These are phyloP conservation scores for Sturnus vulgaris DNA, from an alignment of 2,113 vertebrate genomes.

Conservation along the genomic window DNA sequence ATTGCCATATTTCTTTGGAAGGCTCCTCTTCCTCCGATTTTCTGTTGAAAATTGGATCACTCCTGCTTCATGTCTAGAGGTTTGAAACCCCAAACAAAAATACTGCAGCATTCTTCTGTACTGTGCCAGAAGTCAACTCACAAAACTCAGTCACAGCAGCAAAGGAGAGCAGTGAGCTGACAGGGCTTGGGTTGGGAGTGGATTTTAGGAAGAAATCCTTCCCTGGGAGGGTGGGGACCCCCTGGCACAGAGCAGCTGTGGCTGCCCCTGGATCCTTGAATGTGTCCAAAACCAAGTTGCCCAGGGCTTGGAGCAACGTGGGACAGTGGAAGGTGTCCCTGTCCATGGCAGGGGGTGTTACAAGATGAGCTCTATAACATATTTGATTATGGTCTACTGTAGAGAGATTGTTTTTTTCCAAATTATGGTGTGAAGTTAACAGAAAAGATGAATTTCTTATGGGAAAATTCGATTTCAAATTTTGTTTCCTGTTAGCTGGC, in stretches of 20 bases:
- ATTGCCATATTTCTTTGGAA: neutral
- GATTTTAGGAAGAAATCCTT: neutral
- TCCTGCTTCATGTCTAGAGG: neutral
- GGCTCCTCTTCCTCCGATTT: neutral
- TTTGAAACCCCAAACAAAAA: neutral
- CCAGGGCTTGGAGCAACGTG: rapidly evolving
- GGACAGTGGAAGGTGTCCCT: neutral
- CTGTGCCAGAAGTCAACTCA: neutral
- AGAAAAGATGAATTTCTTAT: neutral
- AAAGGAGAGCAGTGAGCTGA: neutral
- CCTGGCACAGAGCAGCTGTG: neutral
- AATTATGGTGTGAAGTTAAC: neutral
- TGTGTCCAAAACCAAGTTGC: neutral
- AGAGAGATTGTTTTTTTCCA: neutral
- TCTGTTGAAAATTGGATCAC: neutral
- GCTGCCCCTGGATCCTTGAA: neutral
- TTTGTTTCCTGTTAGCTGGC: neutral
- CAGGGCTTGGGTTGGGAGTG: neutral
- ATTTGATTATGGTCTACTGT: neutral
- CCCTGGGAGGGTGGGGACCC: rapidly evolving
- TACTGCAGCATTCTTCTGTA: neutral
- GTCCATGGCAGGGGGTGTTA: neutral
- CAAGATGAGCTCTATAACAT: neutral
- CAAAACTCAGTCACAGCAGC: neutral
- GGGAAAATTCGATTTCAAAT: neutral